Evolutionary conservation across 2,797 vertebrate species (phyloP).

Genomic region (Scolopax bukidnonensis): DNA sequence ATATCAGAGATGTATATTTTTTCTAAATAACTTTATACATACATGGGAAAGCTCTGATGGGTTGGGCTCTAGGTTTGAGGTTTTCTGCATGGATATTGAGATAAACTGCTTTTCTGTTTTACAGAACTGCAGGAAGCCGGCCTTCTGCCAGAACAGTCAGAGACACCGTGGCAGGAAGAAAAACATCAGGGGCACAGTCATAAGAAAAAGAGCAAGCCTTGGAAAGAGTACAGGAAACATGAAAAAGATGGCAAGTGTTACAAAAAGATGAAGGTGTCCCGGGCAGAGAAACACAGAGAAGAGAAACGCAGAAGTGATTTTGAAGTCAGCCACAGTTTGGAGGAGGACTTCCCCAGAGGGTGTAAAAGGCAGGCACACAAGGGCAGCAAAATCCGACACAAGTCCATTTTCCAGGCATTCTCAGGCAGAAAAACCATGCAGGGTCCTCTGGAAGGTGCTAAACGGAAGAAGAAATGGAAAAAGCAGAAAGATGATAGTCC

Average conservation of each 20-base stretch:
- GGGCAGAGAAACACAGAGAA: neutral
- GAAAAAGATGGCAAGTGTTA: neutral
- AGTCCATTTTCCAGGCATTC: neutral
- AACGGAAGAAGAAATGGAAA: conserved; percentile 47
- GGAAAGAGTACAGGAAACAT: conserved; percentile 4
- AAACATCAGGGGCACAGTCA: neutral
- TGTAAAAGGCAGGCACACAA: neutral
- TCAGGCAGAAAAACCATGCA: neutral
- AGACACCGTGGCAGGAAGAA: neutral
- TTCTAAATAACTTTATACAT: neutral
- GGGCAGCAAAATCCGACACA: neutral
- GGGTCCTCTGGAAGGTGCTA: conserved; percentile 7
- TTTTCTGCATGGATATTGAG: neutral
- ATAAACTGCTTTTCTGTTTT: conserved; percentile 37
- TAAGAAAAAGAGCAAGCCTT: conserved; percentile 44
- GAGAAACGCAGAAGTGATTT: neutral
- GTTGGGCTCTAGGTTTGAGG: fast-evolving
- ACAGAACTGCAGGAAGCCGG: conserved; percentile 79
- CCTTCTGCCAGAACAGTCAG: conserved; percentile 57
- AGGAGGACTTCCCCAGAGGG: conserved; percentile 74
- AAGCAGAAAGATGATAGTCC: neutral
- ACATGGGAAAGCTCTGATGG: neutral
- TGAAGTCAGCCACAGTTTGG: neutral
- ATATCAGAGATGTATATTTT: neutral
- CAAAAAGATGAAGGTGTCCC: neutral